phyloP scores from a whole-genome alignment of 1,140 invertebrate species.

The Drosophila elegans region DNA sequence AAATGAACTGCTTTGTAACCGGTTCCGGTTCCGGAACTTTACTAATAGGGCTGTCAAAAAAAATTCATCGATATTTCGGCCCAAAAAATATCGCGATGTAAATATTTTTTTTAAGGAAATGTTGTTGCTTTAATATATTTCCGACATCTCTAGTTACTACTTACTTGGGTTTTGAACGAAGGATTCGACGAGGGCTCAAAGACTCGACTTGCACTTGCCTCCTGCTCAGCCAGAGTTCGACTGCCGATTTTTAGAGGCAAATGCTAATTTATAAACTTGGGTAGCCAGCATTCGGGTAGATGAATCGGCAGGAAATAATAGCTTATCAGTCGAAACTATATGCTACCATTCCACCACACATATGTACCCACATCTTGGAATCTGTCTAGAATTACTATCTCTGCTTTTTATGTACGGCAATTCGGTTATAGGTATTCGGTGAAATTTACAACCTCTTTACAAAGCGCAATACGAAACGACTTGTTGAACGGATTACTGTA shows the following conservation, averaged over 20 bases:
- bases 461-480: slow-evolving; percentile 2
- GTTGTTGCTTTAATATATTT: too few species aligned
- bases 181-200: slow-evolving; percentile 5
- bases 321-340: slow-evolving; percentile 58
- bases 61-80: too few species aligned
- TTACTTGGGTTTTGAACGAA: slow-evolving; percentile 22
- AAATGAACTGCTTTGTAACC: not conserved
- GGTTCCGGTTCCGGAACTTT: slow-evolving; percentile 2
- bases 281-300: slow-evolving; percentile 15
- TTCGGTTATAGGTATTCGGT: slow-evolving; percentile 6
- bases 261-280: slow-evolving; percentile 57
- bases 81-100: too few species aligned
- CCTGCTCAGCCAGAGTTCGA: slow-evolving; percentile 25
- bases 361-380: slow-evolving; percentile 23
- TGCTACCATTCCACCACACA: slow-evolving; percentile 5
- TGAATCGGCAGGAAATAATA: slow-evolving; percentile 46
- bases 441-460: not conserved
- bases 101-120: too few species aligned
- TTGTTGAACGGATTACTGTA: slow-evolving; percentile 14
- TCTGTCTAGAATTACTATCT: slow-evolving; percentile 17
- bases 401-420: slow-evolving; percentile 2
- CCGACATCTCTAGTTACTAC: slow-evolving; percentile 2
- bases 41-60: too few species aligned
- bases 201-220: slow-evolving; percentile 39
- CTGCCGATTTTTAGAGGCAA: slow-evolving; percentile 23